A percentile compares a stretch with the other conserved stretches of the same genome.
Evolutionary conservation across 2,888 invertebrate species (phyloP).

Genomic region (Cephus pulcher): DNA sequence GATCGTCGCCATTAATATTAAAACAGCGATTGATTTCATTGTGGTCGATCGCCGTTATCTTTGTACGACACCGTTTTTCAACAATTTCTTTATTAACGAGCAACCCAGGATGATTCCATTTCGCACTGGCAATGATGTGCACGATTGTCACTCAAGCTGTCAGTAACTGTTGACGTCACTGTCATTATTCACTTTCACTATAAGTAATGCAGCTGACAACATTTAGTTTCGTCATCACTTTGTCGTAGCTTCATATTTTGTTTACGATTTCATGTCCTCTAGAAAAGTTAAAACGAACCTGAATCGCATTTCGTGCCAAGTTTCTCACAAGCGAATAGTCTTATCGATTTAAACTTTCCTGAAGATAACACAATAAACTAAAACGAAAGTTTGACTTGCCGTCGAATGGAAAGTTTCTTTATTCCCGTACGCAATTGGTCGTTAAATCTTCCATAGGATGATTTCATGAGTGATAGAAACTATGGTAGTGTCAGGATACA

Average conservation of each 20-base stretch:
- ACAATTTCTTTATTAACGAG: conserved; percentile 3
- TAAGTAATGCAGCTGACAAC: neutral
- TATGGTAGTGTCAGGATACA: too few relatives aligned
- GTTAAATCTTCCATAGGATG: neutral
- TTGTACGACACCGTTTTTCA: neutral
- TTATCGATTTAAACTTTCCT: neutral
- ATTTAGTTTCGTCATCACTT: neutral
- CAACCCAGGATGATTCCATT: neutral
- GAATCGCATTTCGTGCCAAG: neutral
- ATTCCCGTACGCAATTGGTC: neutral
- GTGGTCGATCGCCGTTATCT: neutral
- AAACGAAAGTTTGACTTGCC: neutral
- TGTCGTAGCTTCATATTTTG: neutral
- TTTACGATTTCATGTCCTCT: neutral
- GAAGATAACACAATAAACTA: neutral
- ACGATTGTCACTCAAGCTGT: neutral
- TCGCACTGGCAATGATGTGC: neutral
- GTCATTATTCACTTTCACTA: neutral
- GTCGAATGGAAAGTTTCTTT: neutral
- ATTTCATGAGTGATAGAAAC: neutral
- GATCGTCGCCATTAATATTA: conserved; percentile 10
- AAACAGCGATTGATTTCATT: neutral
- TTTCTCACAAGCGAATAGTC: neutral
- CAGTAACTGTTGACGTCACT: neutral
- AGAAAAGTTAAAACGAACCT: neutral